Conservation (phyloP, 2,888 invertebrate species). For the Congeria kusceri region DNA sequence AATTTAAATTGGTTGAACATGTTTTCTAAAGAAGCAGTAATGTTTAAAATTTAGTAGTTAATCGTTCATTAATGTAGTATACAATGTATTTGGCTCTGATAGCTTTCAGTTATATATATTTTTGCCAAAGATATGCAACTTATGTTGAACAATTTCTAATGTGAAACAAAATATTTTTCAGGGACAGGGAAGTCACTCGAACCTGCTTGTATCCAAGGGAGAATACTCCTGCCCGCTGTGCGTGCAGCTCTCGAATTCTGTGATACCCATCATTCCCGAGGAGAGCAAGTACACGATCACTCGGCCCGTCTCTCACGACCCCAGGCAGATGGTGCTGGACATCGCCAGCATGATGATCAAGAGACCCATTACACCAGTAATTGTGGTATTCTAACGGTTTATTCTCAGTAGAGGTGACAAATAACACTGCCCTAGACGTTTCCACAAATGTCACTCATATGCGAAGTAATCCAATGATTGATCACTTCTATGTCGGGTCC, state of each 20-base stretch:
- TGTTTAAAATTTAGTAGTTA: too few relatives aligned
- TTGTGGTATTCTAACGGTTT: slow-evolving; percentile 31
- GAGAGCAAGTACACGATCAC: slow-evolving; percentile 73
- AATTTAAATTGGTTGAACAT: too few relatives aligned
- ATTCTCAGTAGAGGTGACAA: background rate
- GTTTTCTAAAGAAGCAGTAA: too few relatives aligned
- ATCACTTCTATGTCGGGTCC: too few relatives aligned
- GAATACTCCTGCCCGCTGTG: slow-evolving; percentile 98
- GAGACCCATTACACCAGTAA: slow-evolving; percentile 80
- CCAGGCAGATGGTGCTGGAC: slow-evolving; percentile 72
- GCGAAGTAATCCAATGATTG: too few relatives aligned
- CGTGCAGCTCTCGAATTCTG: slow-evolving; percentile 95
- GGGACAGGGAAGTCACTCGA: slow-evolving; percentile 76
- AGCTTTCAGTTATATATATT: too few relatives aligned
- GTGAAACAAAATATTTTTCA: slow-evolving; percentile 18
- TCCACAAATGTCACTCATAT: too few relatives aligned
- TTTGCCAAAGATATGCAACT: too few relatives aligned
- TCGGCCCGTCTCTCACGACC: slow-evolving; percentile 73
- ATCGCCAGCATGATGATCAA: slow-evolving; percentile 87
- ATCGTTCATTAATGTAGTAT: too few relatives aligned
- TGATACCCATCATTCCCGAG: slow-evolving; percentile 88
- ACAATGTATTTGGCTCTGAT: too few relatives aligned
- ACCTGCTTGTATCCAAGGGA: slow-evolving; percentile 83
- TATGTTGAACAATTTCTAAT: too few relatives aligned
- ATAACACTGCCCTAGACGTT: too few relatives aligned